These are phyloP conservation scores for Selenia dentaria DNA, from an alignment of 2,888 invertebrate genomes.

Conservation along the genomic window DNA sequence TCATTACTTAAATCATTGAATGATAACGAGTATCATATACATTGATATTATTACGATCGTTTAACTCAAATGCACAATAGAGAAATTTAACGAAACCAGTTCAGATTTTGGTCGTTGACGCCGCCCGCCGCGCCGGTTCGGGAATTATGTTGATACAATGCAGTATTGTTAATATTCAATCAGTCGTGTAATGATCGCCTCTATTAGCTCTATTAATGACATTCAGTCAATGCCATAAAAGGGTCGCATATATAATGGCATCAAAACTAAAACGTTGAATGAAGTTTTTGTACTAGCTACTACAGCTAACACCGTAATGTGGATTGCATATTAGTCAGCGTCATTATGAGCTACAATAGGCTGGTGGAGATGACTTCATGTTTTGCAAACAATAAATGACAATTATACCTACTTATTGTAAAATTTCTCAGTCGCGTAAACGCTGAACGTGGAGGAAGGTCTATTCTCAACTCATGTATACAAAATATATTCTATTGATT, in stretches of 20 bases:
- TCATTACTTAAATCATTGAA: too few species aligned
- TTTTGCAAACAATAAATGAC: slow-evolving; percentile 44
- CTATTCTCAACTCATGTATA: slow-evolving; percentile 21
- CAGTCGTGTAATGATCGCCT: slow-evolving; percentile 59
- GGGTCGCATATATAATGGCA: slow-evolving; percentile 5
- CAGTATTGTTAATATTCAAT: slow-evolving; percentile 56
- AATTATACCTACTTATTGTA: slow-evolving; percentile 30
- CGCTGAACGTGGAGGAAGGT: slow-evolving; percentile 48
- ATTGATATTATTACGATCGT: slow-evolving; percentile 5
- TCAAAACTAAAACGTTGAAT: not conserved
- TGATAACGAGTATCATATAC: too few species aligned
- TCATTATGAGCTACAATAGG: slow-evolving; percentile 29
- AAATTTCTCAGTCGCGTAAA: slow-evolving; percentile 53
- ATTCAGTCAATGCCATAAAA: slow-evolving; percentile 8
- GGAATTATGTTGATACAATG: slow-evolving; percentile 41
- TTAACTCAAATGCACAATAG: slow-evolving; percentile 21
- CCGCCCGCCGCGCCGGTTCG: slow-evolving; percentile 19
- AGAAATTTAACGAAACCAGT: slow-evolving; percentile 29
- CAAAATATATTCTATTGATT: slow-evolving; percentile 9
- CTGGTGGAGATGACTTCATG: slow-evolving; percentile 36
- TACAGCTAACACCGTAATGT: slow-evolving; percentile 16
- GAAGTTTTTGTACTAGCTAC: not conserved
- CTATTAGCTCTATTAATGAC: slow-evolving; percentile 33
- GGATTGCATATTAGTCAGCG: slow-evolving; percentile 47
- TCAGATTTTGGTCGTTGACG: slow-evolving; percentile 40